Evolutionary conservation across 2,113 vertebrate species (phyloP), one percentile per base, ranked within the genome.

Genomic region (Zootoca vivipara): DNA sequence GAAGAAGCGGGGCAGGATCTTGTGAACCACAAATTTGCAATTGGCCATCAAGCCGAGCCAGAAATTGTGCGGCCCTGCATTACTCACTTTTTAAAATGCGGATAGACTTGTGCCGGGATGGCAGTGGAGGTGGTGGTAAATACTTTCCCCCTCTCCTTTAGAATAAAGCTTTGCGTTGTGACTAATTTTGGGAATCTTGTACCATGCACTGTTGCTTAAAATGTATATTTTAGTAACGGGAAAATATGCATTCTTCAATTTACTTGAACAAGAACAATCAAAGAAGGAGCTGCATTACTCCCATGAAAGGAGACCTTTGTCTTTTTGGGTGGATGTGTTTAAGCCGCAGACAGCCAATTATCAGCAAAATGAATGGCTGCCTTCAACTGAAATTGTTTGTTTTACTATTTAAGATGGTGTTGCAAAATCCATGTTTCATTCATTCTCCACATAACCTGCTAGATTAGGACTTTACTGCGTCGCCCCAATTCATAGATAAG

Each of bases 401-500:
- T 85, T 40, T 16, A 70, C 64, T n/a, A 15, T 83, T 83, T 83
- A 30, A 33, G 62, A 30, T 46, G 67, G 30, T 52, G 62, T 69
- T 52, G 46, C n/a, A 67, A 78, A 78, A 86, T 86, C 40, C 7
- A 77, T 77, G 74, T 64, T 64, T 85, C 35, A 78, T 85, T 85
- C 58, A 77, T 85, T 28, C 40, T 24, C 4, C 40, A 78, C 65
- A 85, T 77, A 85, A 64, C 28, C 24, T 77, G 40, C 28, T 67
- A 24, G 18, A 46, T 65, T 24, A 46, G 42, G n/a, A 83, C 46
- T 83, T 83, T 72, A 46, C 69, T 72, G 40, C 22, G 56, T 73
- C 73, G 67, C 22, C 20, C 10, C 52, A 73, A 72, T 73, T 52
- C 33, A 73, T 38, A 73, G 82, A 38, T 65, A 79, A 79, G 62